Base-by-base conservation (phyloP, 1,140 invertebrate species). In the Papilio xuthus region DNA sequence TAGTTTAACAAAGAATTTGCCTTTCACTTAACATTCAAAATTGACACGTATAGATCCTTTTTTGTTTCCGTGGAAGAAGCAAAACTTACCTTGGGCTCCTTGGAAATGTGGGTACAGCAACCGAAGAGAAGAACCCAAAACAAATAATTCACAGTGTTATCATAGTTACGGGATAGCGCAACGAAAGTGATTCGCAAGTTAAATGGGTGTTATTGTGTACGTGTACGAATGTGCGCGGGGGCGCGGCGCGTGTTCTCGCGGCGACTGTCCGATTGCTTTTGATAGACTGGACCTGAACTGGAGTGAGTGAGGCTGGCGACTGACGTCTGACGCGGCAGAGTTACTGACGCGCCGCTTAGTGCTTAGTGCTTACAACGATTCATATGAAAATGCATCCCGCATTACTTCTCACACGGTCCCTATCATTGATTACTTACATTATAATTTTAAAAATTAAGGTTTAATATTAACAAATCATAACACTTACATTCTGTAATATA, bases 21-120 rank as follows among this genome's bases (percentile, higher is more conserved):
- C 90, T 93, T 93, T 93, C 92, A 93, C 92, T 93, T 87, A 89
- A 84, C 88, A 89, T 88, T 91, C 89, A 85, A 79, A 92, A 86
- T 85, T 91, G 91, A 93, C 91, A 92, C 91, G 91, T 93, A 90
- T 83, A 85, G 88, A 86, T 85, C 86, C 90, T 88, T 90, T 89
- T 88, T 87, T 88, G 79, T 82, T 80, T 85, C 82, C 86, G 80
- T 80, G 72, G 80, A 79, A 77, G 81, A 80, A 89, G 86, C 78
- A 86, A 81, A 88, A 87, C 89, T 88, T 84, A 91, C 90, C 89
- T 91, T 90, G 86, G 81, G 80, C 81, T 83, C 81, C 79, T 77
- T 20, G 26, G 23, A 60, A 82, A 82, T 80, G 85, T 86, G 78
- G 79, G 85, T 44, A 79, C 80, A 76, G 44, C 60, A 82, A 83